Evolutionary conservation across 2,113 vertebrate species (phyloP), one percentile per base, ranked within the genome.

Genomic region (Motacilla tschutschensis): DNA sequence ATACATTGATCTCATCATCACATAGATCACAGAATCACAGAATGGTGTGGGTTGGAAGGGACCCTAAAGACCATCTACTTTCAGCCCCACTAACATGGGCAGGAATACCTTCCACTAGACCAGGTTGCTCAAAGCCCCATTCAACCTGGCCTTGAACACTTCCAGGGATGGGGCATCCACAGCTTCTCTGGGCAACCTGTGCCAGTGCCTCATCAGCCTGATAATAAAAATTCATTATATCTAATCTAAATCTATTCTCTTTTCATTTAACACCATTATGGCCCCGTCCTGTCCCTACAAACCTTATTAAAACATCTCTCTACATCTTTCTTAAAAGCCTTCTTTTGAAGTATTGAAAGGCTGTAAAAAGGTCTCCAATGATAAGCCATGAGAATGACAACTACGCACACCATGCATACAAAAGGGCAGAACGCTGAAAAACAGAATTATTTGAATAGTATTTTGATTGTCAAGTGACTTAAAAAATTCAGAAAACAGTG

Each of bases 191-290:
- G 43, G 11, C 0, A 17, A 36, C 5, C 15, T 53, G 54, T 5
- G 3, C 7, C 31, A 46, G 15, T 9, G 12, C 3, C 3, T 63
- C 10, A 43, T 25, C 41, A 79, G 8, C 2, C 28, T 59, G 41
- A 31, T 3, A 50, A 15, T 5, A 28, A 80, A 75, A 47, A 54
- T 12, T 46, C 12, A 62, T 55, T 67, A 18, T 17, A 28, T 33
- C 14, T 12, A 55, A n/a, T n/a, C 26, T 47, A 38, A 43, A 73
- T 25, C 14, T 81, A n/a, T 5, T 14, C 4, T 65, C 16, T 40
- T 70, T 72, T 10, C 1, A 7, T 66, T 78, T 66, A 62, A 66
- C 72, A 36, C 19, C 0, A 0, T 35, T 54, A 54, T 1, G 1
- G 1, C 14, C 17, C 63, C 64, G 8, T 46, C 40, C 53, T 72